Evolutionary conservation across 2,113 vertebrate species (phyloP).

Genomic region (Ophthalmolycus amberensis): DNA sequence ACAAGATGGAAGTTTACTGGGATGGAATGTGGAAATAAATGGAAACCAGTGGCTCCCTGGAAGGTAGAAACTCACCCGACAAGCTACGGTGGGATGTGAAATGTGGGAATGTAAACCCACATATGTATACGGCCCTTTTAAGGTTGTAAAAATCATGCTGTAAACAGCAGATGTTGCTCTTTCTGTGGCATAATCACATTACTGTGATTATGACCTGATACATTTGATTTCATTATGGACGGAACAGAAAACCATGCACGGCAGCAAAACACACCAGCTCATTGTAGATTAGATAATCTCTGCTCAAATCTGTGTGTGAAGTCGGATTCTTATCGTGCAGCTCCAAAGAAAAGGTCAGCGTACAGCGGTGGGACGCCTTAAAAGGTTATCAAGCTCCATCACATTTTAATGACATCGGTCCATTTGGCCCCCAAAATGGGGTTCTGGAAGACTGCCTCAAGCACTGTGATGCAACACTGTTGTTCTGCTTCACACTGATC

Average conservation of each 20-base stretch:
- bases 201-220: neutral
- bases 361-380: conserved; percentile 67
- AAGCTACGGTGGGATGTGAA: neutral
- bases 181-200: neutral
- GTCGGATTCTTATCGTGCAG: neutral
- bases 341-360: conserved; percentile 74
- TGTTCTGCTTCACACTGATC: conserved; percentile 7
- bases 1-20: too few relatives aligned
- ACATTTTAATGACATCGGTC: conserved; percentile 76
- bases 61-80: neutral
- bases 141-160: neutral
- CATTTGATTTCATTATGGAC: neutral
- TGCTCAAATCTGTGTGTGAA: neutral
- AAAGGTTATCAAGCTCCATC: conserved; percentile 77
- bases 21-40: neutral
- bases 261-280: neutral
- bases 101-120: neutral
- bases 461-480: conserved; percentile 36
- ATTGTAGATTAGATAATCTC: neutral
- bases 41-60: neutral
- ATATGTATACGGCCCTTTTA: neutral
- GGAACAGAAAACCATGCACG: neutral
- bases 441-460: conserved; percentile 16
- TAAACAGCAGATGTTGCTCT: conserved; percentile 1
- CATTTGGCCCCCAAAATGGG: conserved; percentile 44